These are phyloP conservation scores for Etia nguti DNA, from an alignment of 2,113 vertebrate species.

Conservation along the genomic window DNA sequence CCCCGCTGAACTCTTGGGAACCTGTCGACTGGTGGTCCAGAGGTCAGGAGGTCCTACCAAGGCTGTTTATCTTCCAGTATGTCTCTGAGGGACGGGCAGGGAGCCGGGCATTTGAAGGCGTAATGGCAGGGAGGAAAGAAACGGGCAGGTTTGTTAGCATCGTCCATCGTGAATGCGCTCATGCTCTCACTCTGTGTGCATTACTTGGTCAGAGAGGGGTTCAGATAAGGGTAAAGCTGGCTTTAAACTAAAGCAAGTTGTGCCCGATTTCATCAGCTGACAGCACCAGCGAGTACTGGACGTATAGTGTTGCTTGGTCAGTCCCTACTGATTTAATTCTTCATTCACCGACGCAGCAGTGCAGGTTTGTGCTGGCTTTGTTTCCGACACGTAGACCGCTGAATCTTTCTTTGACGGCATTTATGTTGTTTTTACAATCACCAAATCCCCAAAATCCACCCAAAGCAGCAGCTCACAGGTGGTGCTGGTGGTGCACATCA, in stretches of 20 bases:
- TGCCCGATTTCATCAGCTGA: neutral
- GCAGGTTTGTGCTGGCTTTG: neutral
- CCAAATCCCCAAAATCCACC: neutral
- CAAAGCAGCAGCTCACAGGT: neutral
- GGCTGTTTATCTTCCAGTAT: conserved; percentile 28
- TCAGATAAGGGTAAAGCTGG: neutral
- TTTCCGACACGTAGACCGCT: accelerated
- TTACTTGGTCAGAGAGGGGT: neutral
- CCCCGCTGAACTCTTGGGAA: conserved; percentile 24
- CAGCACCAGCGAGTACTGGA: neutral
- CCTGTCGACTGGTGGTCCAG: conserved; percentile 15
- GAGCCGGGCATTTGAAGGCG: neutral
- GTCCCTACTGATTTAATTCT: neutral
- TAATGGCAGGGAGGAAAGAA: neutral
- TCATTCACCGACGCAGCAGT: neutral
- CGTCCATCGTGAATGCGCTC: neutral
- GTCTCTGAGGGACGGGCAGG: neutral
- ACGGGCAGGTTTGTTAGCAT: neutral
- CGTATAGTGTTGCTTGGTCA: neutral
- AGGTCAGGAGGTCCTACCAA: conserved; percentile 18
- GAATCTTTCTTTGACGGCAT: neutral
- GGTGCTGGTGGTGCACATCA: neutral
- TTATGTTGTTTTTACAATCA: neutral
- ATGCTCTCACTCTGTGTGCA: neutral
- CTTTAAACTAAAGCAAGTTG: neutral